A percentile compares a stretch with the other conserved stretches of the same genome.
Evolutionary conservation across 2,797 vertebrate genomes (phyloP).

Genomic region (Macrochelys suwanniensis): DNA sequence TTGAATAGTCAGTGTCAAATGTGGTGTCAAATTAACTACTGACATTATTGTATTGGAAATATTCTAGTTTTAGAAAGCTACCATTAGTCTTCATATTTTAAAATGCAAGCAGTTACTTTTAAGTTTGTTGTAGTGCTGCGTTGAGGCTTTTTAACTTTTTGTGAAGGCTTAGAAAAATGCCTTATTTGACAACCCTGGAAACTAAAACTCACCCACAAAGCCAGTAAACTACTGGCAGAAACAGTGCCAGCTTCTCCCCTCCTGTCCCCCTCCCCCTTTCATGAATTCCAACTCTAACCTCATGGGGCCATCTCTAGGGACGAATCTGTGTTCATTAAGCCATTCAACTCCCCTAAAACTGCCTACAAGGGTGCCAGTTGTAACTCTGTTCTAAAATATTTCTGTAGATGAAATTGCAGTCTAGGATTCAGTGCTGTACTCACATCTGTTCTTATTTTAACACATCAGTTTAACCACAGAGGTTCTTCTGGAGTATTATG

Average conservation of each 20-base stretch:
- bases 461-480: neutral
- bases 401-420: neutral
- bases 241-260: neutral
- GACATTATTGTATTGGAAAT: neutral
- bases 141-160: neutral
- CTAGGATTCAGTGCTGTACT: fast-evolving
- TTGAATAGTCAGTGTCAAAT: neutral
- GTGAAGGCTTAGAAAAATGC: neutral
- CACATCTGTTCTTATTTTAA: constrained; percentile 50
- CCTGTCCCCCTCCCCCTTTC: neutral
- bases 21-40: neutral
- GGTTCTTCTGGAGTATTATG: constrained; percentile 53
- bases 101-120: neutral
- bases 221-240: neutral
- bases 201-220: neutral
- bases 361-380: neutral
- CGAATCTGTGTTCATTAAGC: neutral
- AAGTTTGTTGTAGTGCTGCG: neutral
- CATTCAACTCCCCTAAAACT: neutral
- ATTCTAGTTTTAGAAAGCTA: neutral
- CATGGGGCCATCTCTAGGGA: neutral
- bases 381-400: neutral
- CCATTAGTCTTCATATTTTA: neutral
- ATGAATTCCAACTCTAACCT: neutral
- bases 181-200: neutral